Conservation (phyloP, 2,113 vertebrate species). For the Laticauda laticaudata region DNA sequence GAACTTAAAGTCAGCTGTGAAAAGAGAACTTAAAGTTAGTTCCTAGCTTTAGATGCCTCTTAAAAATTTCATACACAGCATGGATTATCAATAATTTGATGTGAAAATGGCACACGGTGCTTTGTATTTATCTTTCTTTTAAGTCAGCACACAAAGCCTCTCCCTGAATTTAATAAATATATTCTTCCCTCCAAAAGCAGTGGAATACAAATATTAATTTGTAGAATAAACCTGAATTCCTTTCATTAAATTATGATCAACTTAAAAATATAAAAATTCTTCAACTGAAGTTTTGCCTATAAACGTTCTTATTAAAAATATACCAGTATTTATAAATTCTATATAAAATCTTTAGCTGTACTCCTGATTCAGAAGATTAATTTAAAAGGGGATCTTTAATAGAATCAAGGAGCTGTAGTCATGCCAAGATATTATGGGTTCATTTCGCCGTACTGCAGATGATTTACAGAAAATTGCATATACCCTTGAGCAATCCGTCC, state of each 20-base stretch:
- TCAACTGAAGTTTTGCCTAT: constrained; percentile 8
- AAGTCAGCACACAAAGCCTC: neutral
- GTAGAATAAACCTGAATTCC: constrained; percentile 9
- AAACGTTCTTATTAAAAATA: constrained; percentile 35
- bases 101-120: neutral
- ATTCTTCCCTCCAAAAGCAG: neutral
- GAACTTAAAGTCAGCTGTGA: neutral
- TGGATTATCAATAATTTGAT: neutral
- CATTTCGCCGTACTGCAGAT: neutral
- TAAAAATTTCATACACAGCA: neutral
- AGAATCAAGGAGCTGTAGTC: neutral
- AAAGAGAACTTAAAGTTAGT: neutral
- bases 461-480: neutral
- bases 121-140: neutral
- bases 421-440: neutral
- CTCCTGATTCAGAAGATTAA: constrained; percentile 34
- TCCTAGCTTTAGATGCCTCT: neutral
- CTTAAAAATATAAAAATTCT: constrained; percentile 12
- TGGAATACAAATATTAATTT: constrained; percentile 8
- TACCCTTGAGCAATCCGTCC: neutral
- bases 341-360: constrained; percentile 31
- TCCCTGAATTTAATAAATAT: neutral
- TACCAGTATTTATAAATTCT: constrained; percentile 40
- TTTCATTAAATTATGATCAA: constrained; percentile 19
- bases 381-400: constrained; percentile 31